Conservation (phyloP, 2,888 invertebrate species). For the Coecobrya sp. region DNA sequence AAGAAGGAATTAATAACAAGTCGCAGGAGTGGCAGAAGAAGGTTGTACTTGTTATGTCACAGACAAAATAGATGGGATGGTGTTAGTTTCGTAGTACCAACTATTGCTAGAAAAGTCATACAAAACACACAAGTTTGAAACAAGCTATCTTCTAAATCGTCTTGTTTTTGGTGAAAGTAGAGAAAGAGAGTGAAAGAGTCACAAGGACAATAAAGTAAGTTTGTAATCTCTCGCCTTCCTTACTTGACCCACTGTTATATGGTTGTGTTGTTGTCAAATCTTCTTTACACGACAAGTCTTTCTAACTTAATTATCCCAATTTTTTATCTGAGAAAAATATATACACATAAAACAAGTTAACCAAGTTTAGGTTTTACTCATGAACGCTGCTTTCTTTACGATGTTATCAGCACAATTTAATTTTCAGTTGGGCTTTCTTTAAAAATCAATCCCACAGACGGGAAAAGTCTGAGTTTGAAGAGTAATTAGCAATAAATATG, state of each 20-base stretch:
- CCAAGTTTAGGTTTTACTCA: not conserved
- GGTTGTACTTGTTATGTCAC: not conserved
- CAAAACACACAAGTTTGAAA: not conserved
- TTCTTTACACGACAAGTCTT: constrained; percentile 25
- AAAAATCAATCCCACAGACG: not conserved
- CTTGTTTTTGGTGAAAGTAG: not conserved
- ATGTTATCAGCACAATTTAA: not conserved
- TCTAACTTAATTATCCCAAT: constrained; percentile 39
- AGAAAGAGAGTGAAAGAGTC: too few species aligned
- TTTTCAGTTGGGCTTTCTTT: not conserved
- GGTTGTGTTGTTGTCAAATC: constrained; percentile 29
- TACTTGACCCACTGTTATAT: not conserved
- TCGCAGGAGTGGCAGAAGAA: constrained; percentile 40
- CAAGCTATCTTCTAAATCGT: not conserved
- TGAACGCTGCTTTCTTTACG: not conserved
- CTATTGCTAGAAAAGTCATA: not conserved
- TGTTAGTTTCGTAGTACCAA: not conserved
- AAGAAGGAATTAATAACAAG: constrained; percentile 62
- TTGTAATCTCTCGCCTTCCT: constrained; percentile 30
- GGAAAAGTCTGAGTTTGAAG: not conserved
- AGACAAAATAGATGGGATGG: constrained; percentile 21
- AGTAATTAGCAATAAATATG: constrained; percentile 13
- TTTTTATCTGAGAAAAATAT: not conserved
- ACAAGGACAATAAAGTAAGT: not conserved
- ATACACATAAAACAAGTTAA: constrained; percentile 1